These are phyloP conservation scores for Paramormyrops kingsleyae DNA, from an alignment of 2,113 vertebrate species.

Conservation along the genomic window DNA sequence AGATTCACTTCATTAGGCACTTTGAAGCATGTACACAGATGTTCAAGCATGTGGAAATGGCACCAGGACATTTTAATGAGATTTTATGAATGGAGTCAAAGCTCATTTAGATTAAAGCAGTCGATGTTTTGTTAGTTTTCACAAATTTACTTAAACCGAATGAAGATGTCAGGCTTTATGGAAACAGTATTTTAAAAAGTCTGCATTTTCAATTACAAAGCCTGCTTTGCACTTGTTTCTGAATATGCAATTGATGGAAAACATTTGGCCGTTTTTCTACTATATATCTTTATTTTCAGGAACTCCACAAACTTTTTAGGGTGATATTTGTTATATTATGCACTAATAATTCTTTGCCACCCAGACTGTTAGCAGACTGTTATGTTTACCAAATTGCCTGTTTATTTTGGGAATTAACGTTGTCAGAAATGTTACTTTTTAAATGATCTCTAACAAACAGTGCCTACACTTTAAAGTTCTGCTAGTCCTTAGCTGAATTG, in stretches of 20 bases:
- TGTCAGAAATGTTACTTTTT: neutral
- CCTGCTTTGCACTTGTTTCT: neutral
- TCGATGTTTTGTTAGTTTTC: neutral
- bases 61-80: neutral
- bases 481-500: neutral
- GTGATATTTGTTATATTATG: neutral
- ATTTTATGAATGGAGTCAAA: neutral
- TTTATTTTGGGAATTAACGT: neutral
- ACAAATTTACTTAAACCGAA: neutral
- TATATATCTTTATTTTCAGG: neutral
- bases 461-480: neutral
- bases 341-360: neutral
- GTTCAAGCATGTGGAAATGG: neutral
- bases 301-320: neutral
- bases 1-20: neutral
- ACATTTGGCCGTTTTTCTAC: neutral
- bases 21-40: neutral
- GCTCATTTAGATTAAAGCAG: neutral
- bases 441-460: neutral
- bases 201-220: neutral
- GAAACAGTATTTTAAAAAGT: neutral
- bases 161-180: neutral
- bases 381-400: neutral
- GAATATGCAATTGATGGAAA: neutral
- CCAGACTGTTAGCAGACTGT: neutral